Base-by-base conservation (phyloP, 2,113 vertebrate species). In the Reinhardtius hippoglossoides region DNA sequence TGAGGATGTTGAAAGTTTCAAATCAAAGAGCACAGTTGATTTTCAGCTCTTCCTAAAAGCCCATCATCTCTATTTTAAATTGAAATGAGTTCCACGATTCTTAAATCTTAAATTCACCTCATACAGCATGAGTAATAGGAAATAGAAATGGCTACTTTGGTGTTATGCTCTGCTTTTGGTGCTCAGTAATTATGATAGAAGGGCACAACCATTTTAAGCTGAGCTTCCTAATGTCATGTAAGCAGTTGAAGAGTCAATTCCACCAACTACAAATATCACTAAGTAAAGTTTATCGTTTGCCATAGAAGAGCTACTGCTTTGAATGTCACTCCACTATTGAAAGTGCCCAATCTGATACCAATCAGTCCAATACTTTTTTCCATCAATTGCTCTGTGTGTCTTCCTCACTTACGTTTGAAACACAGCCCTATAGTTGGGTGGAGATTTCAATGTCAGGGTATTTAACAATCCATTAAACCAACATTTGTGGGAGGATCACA, bases 1-100 rank as follows among this genome's bases (percentile, higher is more conserved):
- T 50, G n/a, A 27, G 50, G 59, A 68, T 64, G 72, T 66, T 75
- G 20, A 71, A 69, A 70, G 52, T 16, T 79, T 52, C 10, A 77
- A 67, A 71, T 69, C 37, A 58, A 58, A 66, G 61, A 37, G 58
- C 59, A 62, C 48, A 57, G 61, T 57, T 68, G 73, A 67, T 71
- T 80, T 80, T 50, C 37, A 55, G 21, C 27, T 21, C 50, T 27
- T 48, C 23, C 54, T 56, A 48, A 48, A 48, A 48, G 44, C 44
- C 44, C 44, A 16, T 16, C 44, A 48, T 48, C 44, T 44, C 58
- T 64, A 18, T 78, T 66, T 78, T 57, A 16, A 71, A 62, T 67
- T 44, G 40, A 20, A 31, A 27, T 15, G 14, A 40, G 1, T 58
- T 4, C 68, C 58, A 60, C 0, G 20, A 73, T 57, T 60, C 58